Base-by-base conservation (phyloP, 2,888 invertebrate species). In the Dasysyrphus tricinctus region DNA sequence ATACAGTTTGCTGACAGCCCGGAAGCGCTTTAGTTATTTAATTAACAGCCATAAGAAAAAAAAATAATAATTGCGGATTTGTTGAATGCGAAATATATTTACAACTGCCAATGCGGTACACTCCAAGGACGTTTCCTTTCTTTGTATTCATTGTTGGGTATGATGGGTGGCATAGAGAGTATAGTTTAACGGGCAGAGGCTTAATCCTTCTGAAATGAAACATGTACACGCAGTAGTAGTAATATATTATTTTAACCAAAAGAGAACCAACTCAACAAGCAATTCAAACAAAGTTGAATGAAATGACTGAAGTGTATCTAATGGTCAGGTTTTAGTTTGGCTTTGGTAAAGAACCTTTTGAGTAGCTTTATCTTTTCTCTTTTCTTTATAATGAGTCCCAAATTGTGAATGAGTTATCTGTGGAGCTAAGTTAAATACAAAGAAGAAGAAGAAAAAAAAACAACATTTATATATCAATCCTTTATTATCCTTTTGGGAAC, bases 271-370 rank as follows among this genome's bases (percentile, higher is more conserved):
- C 32, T 67, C 32, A 67, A 67, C 59, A 65, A 72, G 67, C 57
- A 77, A 65, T 80, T 57, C 76, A 80, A 76, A 85, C 77, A 77
- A 54, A 61, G 77, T 69, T 81, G 67, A 85, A 85, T 73, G 59
- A 65, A 80, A 73, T 73, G 84, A 80, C 73, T 77, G 69, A 61
- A 85, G 81, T 85, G 85, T 85, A 49, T 77, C 77, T 77, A 85
- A 81, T 85, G 80, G 77, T 81, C 73, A 74, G 73, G 85, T 63
- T 77, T 74, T 77, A 81, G 81, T 61, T 56, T 19, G 61, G 85
- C 51, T 85, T 80, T 72, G 65, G 29, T 34, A 29, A 54, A 54
- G 74, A 34, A 61, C 67, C 54, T 77, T 80, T 80, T 19, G 37
- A 80, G 76, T 54, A 39, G 54, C 39, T 69, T 39, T 69, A 39